Evolutionary conservation across 2,797 vertebrate genomes (phyloP), one percentile per base, ranked within the genome.

Genomic region (Galago senegalensis): DNA sequence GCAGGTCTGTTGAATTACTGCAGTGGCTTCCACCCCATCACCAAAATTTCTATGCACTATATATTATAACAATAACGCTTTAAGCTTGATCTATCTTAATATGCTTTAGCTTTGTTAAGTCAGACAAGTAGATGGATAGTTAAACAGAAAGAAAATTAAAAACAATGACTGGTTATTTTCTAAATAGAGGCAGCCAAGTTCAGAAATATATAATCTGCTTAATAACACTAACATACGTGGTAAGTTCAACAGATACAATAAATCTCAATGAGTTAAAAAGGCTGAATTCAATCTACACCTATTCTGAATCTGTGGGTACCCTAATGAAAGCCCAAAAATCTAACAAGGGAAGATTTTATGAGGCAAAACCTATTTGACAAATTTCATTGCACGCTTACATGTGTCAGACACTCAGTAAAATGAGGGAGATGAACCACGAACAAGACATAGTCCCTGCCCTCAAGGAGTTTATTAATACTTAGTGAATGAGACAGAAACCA

Each of bases 11-110:
- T 91, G 58, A 80, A 65, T 73, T 89, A 70, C 14, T 83, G 25
- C 29, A 90, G 60, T n/a, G 53, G 88, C 53, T 21, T 92, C 69
- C 4, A 84, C 17, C 20, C 17, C 58, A 72, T n/a, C 46, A 92
- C 90, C 34, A 87, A 84, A 93, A 95, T 93, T 53, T 63, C n/a
- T 89, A 3, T 58, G 46, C 37, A 20, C 37, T 93, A 70, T 76
- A 65, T 85, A 76, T 37, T 72, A 16, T 27, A 72, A 76, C n/a
- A 95, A 94, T 92, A 89, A 92, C 21, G 65, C 37, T 93, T 92
- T 83, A 80, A 67, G 53, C 13, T 87, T 61, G 18, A 73, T 56
- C 34, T 63, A 63, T 13, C 49, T 83, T 61, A 91, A 69, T n/a
- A 70, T 31, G 77, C 89, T 49, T 86, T 58, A 84, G 25, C 34